Conservation (phyloP, 2,888 invertebrate genomes). For the Gnatocerus cornutus region DNA sequence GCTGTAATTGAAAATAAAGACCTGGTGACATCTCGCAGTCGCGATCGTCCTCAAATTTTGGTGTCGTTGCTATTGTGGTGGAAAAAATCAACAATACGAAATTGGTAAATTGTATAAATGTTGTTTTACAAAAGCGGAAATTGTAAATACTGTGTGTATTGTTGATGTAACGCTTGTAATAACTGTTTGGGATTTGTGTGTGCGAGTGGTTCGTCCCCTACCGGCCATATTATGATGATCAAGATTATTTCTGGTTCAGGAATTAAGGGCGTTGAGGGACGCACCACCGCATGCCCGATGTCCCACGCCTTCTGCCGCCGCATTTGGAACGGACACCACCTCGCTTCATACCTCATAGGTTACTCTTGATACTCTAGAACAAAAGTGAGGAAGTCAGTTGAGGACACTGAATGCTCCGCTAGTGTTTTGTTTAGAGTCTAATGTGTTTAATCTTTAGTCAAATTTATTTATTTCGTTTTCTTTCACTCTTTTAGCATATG, state of each 20-base stretch:
- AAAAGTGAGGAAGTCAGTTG: conserved; percentile 24
- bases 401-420: conserved; percentile 18
- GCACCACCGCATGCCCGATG: conserved; percentile 56
- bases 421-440: conserved; percentile 26
- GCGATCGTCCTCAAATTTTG: neutral
- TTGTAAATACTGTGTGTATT: conserved; percentile 49
- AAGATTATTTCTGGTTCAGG: conserved; percentile 65
- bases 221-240: conserved; percentile 53
- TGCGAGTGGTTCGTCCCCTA: conserved; percentile 67
- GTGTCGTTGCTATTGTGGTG: conserved; percentile 21
- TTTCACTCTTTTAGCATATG: neutral
- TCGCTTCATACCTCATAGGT: conserved; percentile 14
- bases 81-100: conserved; percentile 12
- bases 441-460: conserved; percentile 32
- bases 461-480: conserved; percentile 33
- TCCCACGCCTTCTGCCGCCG: conserved; percentile 44
- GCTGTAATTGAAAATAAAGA: conserved; percentile 32
- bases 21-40: conserved; percentile 11
- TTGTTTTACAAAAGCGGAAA: neutral
- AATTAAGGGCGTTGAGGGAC: conserved; percentile 63
- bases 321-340: conserved; percentile 50
- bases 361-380: conserved; percentile 32
- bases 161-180: conserved; percentile 63
- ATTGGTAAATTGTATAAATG: neutral
- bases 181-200: conserved; percentile 63